Evolutionary conservation across 2,797 vertebrate species (phyloP), one percentile per base, ranked within the genome.

Genomic region (Aphelocoma californica): DNA sequence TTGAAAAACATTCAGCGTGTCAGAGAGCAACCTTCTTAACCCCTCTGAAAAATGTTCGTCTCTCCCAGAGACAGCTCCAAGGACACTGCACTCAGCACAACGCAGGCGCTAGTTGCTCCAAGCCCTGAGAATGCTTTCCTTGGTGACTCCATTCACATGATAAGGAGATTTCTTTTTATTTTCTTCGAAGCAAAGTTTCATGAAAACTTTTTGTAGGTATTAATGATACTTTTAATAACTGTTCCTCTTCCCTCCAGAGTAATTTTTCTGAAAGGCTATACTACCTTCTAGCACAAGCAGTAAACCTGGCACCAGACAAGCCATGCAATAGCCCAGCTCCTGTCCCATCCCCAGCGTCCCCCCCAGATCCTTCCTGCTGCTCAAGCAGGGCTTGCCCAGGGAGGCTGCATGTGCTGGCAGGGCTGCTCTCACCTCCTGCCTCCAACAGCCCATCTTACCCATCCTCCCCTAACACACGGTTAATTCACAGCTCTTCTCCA

Each of bases 1-100:
- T 93, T 81, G 75, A 79, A 81, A 91, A 93, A 95, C 42, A 87
- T 85, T 85, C 91, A 92, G 9, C 4, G 12, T 86, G 78, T 71
- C 77, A 82, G 83, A 77, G 19, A 62, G 53, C 81, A 94, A 54
- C 42, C 47, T 45, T 32, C 81, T 60, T 86, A 67, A 23, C 67
- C 80, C 11, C 29, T 62, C 67, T n/a, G 73, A 88, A 80, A 90
- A 88, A 78, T 1, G 21, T 40, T 86, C 1, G 0, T 31, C 54
- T 81, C 85, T 83, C 58, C 34, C 88, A 80, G 57, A 87, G 61
- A 21, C 83, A 54, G 79, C 47, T 90, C 81, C 56, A 81, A 93
- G 71, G 88, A 66, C 38, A 17, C 65, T 51, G 66, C 84, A 44
- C 57, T 78, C 74, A 56, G 12, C 2, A 12, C 3, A 1, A 56